Evolutionary conservation across 2,888 invertebrate genomes (phyloP).

Genomic region (Gonocerus acuteangulatus): DNA sequence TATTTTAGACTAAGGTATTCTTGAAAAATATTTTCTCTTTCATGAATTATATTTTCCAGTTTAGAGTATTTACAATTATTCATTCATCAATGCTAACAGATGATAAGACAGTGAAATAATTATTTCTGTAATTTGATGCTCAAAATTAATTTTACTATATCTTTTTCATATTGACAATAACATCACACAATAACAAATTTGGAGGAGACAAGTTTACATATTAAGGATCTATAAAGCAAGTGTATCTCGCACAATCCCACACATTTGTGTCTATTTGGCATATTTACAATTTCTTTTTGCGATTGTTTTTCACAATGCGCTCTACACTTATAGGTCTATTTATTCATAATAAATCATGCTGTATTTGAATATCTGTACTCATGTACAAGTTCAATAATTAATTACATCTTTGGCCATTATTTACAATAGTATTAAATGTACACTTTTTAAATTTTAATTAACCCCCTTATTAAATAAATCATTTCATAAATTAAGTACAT

Average conservation of each 20-base stretch:
- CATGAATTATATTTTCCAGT: conserved; percentile 12
- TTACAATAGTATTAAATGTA: conserved; percentile 23
- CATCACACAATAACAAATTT: conserved; percentile 25
- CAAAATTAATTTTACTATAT: conserved; percentile 13
- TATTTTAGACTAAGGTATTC: conserved; percentile 16
- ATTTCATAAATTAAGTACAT: conserved; percentile 16
- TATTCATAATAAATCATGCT: conserved; percentile 17
- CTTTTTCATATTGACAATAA: conserved; percentile 16
- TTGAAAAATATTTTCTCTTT: conserved; percentile 14
- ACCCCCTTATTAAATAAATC: conserved; percentile 15
- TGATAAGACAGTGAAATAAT: conserved; percentile 12
- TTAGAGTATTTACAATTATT: conserved; percentile 10
- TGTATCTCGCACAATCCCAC: conserved; percentile 21
- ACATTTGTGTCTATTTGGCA: conserved; percentile 22
- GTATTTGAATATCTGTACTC: conserved; percentile 25
- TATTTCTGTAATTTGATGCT: conserved; percentile 6
- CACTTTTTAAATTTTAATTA: conserved; percentile 13
- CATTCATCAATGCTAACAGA: neutral
- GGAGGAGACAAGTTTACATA: conserved; percentile 25
- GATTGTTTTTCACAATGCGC: conserved; percentile 16
- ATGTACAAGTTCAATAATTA: conserved; percentile 17
- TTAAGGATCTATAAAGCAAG: conserved; percentile 27
- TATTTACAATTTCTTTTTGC: conserved; percentile 23
- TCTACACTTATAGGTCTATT: conserved; percentile 23
- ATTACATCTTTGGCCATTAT: conserved; percentile 23